Evolutionary conservation across 1,140 invertebrate species (phyloP).

Genomic region (Meteorus sp.): DNA sequence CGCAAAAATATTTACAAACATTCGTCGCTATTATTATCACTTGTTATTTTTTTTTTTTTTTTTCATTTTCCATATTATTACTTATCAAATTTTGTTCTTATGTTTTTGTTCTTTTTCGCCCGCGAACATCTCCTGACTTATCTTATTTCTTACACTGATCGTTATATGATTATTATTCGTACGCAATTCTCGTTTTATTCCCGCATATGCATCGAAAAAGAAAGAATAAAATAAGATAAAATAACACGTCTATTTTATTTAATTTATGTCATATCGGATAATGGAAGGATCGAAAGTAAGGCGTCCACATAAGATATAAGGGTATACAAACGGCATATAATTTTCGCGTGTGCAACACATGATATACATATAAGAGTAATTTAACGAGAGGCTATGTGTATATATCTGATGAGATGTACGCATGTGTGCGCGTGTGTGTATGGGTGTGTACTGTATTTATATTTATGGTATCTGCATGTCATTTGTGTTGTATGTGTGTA

Average conservation of each 20-base stretch:
- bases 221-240: too few species aligned
- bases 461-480: not conserved
- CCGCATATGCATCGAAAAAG: too few species aligned
- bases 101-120: not conserved
- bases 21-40: not conserved
- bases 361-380: not conserved
- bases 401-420: not conserved
- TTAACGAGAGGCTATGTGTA: not conserved
- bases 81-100: not conserved
- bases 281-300: constrained; percentile 25
- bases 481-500: too few species aligned
- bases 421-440: not conserved
- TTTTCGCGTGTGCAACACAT: constrained; percentile 2
- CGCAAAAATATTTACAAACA: constrained; percentile 20
- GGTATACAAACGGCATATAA: not conserved
- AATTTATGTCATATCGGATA: not conserved
- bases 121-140: constrained; percentile 1
- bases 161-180: constrained; percentile 16
- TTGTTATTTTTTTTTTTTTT: not conserved
- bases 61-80: too few species aligned
- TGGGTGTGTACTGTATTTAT: not conserved
- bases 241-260: constrained; percentile 12
- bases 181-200: constrained; percentile 1
- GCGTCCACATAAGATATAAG: constrained; percentile 14
- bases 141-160: too few species aligned